These are phyloP conservation scores for Brachionus rotundiformis DNA, from an alignment of 1,140 invertebrate genomes.

Conservation along the genomic window DNA sequence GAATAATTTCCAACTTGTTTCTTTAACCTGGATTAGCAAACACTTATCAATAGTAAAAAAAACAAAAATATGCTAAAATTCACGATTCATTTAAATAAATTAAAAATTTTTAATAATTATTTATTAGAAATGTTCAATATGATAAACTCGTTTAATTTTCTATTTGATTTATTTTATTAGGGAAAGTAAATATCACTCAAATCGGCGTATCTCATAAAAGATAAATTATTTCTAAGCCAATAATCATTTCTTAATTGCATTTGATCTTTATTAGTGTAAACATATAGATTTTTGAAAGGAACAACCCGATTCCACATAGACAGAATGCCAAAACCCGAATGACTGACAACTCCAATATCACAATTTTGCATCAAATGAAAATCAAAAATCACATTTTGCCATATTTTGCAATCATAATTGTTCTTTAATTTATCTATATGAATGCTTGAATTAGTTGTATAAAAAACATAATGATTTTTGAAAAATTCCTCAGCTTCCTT, in stretches of 20 bases:
- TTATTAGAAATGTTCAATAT: conserved; percentile 2
- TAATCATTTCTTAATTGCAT: background rate
- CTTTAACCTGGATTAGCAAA: no score
- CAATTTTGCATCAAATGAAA: conserved; percentile 47
- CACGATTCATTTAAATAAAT: no score
- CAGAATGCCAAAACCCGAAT: conserved; percentile 37
- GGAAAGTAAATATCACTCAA: conserved; percentile 30
- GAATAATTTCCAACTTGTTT: background rate
- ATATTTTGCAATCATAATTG: background rate
- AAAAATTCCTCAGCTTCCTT: background rate
- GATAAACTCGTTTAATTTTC: no score
- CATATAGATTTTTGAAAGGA: conserved; percentile 26
- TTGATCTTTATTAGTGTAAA: conserved; percentile 31
- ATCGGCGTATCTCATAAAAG: conserved; percentile 19
- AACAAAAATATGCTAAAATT: no score
- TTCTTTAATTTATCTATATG: background rate
- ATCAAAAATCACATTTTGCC: conserved; percentile 19
- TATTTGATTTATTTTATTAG: background rate
- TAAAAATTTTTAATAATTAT: background rate
- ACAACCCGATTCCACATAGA: background rate
- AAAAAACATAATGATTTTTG: background rate
- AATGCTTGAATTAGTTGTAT: background rate
- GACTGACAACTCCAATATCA: conserved; percentile 29
- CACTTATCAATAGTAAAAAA: no score
- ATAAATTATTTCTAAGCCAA: conserved; percentile 12